Evolutionary conservation across 2,888 invertebrate species (phyloP).

Genomic region (Adela reaumurella): DNA sequence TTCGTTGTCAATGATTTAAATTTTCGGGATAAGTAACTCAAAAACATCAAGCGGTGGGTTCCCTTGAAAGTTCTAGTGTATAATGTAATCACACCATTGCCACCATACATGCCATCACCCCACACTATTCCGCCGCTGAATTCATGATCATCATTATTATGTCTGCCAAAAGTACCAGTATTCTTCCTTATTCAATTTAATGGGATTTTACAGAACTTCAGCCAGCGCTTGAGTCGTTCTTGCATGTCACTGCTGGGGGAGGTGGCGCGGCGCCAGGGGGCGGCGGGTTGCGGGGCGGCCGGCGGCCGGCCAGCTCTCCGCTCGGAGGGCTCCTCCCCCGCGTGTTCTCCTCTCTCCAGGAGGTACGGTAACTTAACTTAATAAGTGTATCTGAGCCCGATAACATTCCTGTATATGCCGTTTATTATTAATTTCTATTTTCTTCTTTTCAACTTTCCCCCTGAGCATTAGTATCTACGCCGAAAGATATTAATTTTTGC

Average conservation of each 20-base stretch:
- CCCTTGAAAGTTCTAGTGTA: too few relatives aligned
- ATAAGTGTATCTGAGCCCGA: too few relatives aligned
- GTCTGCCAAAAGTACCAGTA: too few relatives aligned
- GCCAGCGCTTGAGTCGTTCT: constrained; percentile 44
- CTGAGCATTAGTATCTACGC: background rate
- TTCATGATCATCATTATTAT: too few relatives aligned
- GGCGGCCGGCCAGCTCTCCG: constrained; percentile 22
- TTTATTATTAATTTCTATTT: background rate
- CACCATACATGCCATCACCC: too few relatives aligned
- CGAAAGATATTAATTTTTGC: constrained; percentile 1
- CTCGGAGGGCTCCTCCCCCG: constrained; percentile 13
- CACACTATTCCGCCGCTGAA: too few relatives aligned
- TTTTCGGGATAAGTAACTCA: too few relatives aligned
- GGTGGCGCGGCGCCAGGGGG: constrained; percentile 33
- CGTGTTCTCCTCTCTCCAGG: constrained; percentile 13
- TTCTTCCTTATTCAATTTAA: too few relatives aligned
- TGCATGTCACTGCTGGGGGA: constrained; percentile 43
- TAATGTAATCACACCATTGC: too few relatives aligned
- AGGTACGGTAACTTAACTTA: too few relatives aligned
- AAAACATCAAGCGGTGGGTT: too few relatives aligned
- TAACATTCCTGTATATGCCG: constrained; percentile 19
- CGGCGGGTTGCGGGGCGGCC: constrained; percentile 17
- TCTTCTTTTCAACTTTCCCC: background rate
- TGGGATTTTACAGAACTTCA: constrained; percentile 43
- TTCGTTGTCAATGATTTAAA: too few relatives aligned